These are phyloP conservation scores for Leucopsar rothschildi DNA, from an alignment of 2,113 vertebrate species.

Conservation along the genomic window DNA sequence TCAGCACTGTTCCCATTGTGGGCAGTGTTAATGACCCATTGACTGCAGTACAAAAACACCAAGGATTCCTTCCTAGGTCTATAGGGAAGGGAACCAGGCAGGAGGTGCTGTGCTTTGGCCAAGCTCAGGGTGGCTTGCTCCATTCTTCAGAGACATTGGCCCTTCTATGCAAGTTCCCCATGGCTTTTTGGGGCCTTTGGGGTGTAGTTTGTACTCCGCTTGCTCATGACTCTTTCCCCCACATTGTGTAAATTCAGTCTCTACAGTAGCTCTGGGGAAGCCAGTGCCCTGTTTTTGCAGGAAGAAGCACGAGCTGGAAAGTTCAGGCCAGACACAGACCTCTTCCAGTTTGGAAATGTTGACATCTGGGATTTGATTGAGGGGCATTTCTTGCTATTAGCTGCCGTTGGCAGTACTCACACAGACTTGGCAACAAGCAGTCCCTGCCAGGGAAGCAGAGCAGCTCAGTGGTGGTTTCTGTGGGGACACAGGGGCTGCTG, in stretches of 20 bases:
- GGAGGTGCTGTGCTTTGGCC: neutral
- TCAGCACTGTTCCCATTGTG: rapidly evolving
- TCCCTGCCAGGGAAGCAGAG: neutral
- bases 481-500: neutral
- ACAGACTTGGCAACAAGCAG: neutral
- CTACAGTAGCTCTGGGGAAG: neutral
- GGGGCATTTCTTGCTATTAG: neutral
- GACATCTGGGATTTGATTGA: neutral
- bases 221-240: neutral
- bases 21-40: rapidly evolving
- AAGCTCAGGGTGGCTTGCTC: neutral
- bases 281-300: neutral
- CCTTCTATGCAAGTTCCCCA: neutral
- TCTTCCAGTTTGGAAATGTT: neutral
- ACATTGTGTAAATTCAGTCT: rapidly evolving
- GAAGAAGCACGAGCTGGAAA: neutral
- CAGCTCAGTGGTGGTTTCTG: neutral
- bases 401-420: neutral
- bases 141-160: neutral
- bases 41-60: neutral
- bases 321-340: neutral
- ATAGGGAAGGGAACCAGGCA: neutral
- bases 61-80: neutral
- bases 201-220: neutral
- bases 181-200: neutral